These are phyloP conservation scores for Delichon dasypus DNA, from an alignment of 2,797 vertebrate genomes.

Conservation along the genomic window DNA sequence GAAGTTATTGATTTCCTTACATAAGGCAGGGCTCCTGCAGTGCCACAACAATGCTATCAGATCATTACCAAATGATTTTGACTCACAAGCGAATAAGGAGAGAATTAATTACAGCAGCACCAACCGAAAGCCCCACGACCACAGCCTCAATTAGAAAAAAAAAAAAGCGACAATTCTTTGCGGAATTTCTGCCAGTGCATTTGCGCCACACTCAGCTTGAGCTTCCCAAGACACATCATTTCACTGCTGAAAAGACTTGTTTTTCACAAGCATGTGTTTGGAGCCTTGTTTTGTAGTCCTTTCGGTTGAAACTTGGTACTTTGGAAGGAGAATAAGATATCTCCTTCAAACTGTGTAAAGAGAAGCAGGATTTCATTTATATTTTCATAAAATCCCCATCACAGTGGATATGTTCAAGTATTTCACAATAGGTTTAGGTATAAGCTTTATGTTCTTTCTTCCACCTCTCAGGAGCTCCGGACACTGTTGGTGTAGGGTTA, in stretches of 20 bases:
- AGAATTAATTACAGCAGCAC: background rate
- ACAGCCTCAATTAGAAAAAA: background rate
- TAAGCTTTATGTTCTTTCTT: background rate
- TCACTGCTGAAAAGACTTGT: background rate
- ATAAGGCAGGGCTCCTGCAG: conserved; percentile 5
- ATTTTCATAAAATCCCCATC: background rate
- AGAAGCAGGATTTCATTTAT: background rate
- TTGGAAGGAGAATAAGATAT: background rate
- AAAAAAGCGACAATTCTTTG: background rate
- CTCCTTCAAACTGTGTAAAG: background rate
- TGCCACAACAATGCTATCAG: background rate
- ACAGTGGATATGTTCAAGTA: background rate
- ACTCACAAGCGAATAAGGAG: background rate
- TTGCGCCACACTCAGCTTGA: background rate
- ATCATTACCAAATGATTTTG: background rate
- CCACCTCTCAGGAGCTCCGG: background rate
- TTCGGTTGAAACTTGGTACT: background rate
- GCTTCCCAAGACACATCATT: background rate
- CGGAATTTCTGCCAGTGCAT: background rate
- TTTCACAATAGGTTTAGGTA: background rate
- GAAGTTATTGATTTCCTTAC: conserved; percentile 36
- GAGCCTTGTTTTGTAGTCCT: background rate
- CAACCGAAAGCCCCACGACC: background rate
- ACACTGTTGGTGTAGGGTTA: background rate
- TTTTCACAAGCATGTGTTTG: background rate